Evolutionary conservation across 2,888 invertebrate genomes (phyloP), one percentile per base, ranked within the genome.

Genomic region (Mylabris sibirica): DNA sequence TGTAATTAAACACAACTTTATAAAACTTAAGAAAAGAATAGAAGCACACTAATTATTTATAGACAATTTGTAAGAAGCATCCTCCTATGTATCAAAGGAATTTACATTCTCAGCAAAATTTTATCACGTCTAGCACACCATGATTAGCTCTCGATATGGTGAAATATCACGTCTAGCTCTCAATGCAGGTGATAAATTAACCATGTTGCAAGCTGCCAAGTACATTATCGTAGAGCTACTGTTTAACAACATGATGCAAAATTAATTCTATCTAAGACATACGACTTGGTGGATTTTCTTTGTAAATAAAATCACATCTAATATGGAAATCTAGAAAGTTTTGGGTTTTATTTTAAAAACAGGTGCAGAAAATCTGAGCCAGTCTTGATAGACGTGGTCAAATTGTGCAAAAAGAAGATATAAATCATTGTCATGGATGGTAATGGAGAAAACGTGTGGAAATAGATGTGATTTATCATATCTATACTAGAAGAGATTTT

Each of bases 391-490:
- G 81, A 81, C 80, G 76, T 78, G 83, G 82, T 82, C 81, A 82
- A 81, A 82, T 82, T 81, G 80, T 78, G 81, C 78, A 80, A 81
- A 82, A 81, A 80, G 80, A 75, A 75, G 75, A 72, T 76, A 83
- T 83, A 81, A 81, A 83, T 83, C 83, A 81, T 78, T 79, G 82
- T 80, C 81, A 75, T 68, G 5, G 74, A 75, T 78, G 80, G 81
- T 80, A 82, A 81, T 81, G 81, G 79, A 78, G 76, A 76, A 74
- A 79, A 80, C 79, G 79, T 78, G 79, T 75, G 79, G 76, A 80
- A 81, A 81, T 80, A 80, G 79, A 78, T 79, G 79, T 77, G 79
- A 83, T 83, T 81, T 81, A 82, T 83, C 81, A 81, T 80, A 78
- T 76, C 78, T 74, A 72, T 77, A 78, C 74, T 75, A 69, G 63